These are phyloP conservation scores for Myotis myotis DNA, from an alignment of 2,797 vertebrate species.

Conservation along the genomic window DNA sequence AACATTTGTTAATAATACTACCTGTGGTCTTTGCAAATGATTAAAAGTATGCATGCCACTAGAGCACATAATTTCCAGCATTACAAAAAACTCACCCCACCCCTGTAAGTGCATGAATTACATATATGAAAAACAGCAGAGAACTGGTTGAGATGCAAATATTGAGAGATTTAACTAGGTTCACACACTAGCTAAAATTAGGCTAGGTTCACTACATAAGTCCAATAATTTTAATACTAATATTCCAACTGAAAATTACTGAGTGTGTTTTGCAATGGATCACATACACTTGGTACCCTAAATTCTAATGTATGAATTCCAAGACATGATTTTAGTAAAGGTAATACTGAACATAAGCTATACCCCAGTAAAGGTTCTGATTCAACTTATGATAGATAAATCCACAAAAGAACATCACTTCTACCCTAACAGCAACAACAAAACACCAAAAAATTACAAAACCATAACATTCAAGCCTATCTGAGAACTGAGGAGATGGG, in stretches of 20 bases:
- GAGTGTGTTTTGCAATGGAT: neutral
- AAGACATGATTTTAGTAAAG: conserved; percentile 17
- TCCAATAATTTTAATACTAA: neutral
- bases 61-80: neutral
- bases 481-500: neutral
- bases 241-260: neutral
- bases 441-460: neutral
- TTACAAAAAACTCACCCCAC: neutral
- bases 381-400: neutral
- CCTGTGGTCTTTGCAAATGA: neutral
- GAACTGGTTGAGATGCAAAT: neutral
- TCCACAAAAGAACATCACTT: neutral
- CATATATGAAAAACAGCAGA: neutral
- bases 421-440: neutral
- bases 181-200: neutral
- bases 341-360: neutral
- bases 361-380: neutral
- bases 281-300: neutral
- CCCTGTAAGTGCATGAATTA: neutral
- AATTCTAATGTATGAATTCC: neutral
- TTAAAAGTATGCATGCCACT: neutral
- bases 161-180: neutral
- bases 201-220: neutral
- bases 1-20: neutral
- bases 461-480: neutral